These are phyloP conservation scores for Scaptomyza caliginosa DNA, from an alignment of 2,888 invertebrate genomes.

Conservation along the genomic window DNA sequence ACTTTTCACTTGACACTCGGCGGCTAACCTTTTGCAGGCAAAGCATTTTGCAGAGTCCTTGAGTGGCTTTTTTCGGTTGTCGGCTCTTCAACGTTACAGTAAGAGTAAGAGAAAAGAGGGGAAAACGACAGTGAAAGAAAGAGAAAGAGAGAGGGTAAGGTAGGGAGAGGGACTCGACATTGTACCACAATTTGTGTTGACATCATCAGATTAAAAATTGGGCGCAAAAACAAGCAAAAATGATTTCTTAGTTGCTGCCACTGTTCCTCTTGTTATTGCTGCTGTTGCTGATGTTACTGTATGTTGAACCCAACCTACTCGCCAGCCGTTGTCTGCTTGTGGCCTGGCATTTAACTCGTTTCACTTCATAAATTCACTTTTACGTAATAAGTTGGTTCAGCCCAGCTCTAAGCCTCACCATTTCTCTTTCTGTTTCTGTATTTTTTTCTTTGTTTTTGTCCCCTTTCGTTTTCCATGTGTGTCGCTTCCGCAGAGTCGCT, in stretches of 20 bases:
- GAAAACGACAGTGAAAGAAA: neutral
- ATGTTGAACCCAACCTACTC: slow-evolving; percentile 1
- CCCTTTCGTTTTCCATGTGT: slow-evolving; percentile 52
- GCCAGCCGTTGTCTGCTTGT: slow-evolving; percentile 34
- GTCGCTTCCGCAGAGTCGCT: slow-evolving; percentile 66
- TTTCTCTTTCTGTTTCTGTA: neutral
- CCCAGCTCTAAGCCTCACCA: slow-evolving; percentile 20
- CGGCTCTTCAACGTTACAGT: slow-evolving; percentile 30
- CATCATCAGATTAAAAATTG: slow-evolving; percentile 80
- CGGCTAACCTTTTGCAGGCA: slow-evolving; percentile 74
- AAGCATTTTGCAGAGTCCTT: slow-evolving; percentile 74
- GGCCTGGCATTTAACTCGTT: slow-evolving; percentile 80
- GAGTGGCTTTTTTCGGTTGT: slow-evolving; percentile 65
- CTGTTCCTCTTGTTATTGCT: slow-evolving; percentile 16
- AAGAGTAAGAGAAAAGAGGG: neutral
- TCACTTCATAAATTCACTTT: slow-evolving; percentile 80
- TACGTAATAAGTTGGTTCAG: slow-evolving; percentile 74
- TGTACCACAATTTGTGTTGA: slow-evolving; percentile 78
- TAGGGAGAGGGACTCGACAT: slow-evolving; percentile 21
- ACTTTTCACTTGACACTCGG: slow-evolving; percentile 67
- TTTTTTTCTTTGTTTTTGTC: slow-evolving; percentile 4
- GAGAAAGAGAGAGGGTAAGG: neutral
- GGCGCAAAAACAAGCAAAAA: slow-evolving; percentile 67
- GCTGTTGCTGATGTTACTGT: slow-evolving; percentile 24
- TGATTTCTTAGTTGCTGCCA: slow-evolving; percentile 63